phyloP scores from a whole-genome alignment of 2,113 vertebrate genomes.

The Fulmarus glacialis region DNA sequence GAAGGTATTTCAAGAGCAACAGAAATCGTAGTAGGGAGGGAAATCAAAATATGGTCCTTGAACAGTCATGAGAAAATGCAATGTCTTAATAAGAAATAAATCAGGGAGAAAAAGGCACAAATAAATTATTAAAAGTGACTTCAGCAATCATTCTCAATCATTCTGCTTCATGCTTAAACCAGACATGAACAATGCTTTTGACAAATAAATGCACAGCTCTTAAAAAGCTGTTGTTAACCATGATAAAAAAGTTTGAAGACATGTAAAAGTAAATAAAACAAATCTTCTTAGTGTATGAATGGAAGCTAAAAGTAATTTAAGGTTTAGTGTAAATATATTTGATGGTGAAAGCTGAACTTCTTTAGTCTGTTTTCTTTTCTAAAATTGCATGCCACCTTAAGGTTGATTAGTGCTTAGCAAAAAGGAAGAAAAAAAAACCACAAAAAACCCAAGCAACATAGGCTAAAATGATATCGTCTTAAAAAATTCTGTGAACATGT shows the following conservation, averaged over 20 bases:
- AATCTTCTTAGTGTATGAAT: neutral
- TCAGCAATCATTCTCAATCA: neutral
- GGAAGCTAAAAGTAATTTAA: neutral
- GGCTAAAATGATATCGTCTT: fast-evolving
- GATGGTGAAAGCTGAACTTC: neutral
- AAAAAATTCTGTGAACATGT: neutral
- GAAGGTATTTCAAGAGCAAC: neutral
- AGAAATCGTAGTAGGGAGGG: neutral
- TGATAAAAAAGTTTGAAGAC: neutral
- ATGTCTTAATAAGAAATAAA: neutral
- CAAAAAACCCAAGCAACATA: neutral
- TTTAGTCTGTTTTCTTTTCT: neutral
- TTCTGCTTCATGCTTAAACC: neutral
- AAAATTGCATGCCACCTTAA: neutral
- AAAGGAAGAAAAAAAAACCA: neutral
- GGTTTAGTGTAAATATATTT: neutral
- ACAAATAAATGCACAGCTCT: neutral
- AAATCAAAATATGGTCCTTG: neutral
- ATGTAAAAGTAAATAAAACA: neutral
- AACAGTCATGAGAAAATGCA: neutral
- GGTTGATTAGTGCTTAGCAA: neutral
- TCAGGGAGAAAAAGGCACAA: neutral
- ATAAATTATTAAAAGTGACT: neutral
- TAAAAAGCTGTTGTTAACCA: neutral
- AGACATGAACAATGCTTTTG: neutral